A percentile compares a stretch with the other conserved stretches of the same genome.
Evolutionary conservation across 2,888 invertebrate genomes (phyloP).

Genomic region (Leucozona laternaria): DNA sequence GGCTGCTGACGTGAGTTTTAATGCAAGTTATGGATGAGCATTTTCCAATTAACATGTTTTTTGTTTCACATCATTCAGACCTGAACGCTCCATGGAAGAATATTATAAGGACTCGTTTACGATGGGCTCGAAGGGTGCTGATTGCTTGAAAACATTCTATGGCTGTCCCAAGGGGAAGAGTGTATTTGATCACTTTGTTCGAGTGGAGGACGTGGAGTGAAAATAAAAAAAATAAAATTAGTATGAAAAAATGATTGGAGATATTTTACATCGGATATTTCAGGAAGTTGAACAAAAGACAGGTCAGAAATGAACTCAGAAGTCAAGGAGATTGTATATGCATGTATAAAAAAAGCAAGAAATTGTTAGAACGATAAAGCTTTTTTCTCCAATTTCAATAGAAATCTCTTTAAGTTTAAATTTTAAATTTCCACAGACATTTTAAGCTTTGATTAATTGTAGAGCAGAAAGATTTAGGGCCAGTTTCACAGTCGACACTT

Average conservation of each 20-base stretch:
- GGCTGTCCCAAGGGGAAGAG: slow-evolving; percentile 48
- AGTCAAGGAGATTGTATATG: background rate
- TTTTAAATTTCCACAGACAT: no score
- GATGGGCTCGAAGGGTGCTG: slow-evolving; percentile 48
- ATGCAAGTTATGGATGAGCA: slow-evolving; percentile 2
- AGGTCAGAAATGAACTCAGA: no score
- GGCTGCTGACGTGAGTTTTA: slow-evolving; percentile 61
- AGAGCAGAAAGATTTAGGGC: no score
- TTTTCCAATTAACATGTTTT: slow-evolving; percentile 11
- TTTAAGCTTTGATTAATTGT: no score
- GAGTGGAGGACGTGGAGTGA: slow-evolving; percentile 31
- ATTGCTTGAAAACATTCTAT: slow-evolving; percentile 51
- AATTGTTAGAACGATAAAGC: background rate
- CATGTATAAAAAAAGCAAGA: background rate
- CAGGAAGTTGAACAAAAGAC: background rate
- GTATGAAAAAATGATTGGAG: background rate
- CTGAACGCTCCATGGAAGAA: slow-evolving; percentile 56
- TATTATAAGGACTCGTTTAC: slow-evolving; percentile 50
- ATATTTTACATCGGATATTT: background rate
- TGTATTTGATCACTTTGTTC: slow-evolving; percentile 60
- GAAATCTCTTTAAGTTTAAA: no score
- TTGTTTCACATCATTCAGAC: slow-evolving; percentile 31
- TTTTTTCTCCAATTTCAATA: no score
- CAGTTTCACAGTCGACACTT: no score
- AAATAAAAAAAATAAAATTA: slow-evolving; percentile 43